A percentile compares a stretch with the other conserved stretches of the same genome.
phyloP scores from a whole-genome alignment of 2,888 invertebrate genomes.

The Drosophila anomelani region DNA sequence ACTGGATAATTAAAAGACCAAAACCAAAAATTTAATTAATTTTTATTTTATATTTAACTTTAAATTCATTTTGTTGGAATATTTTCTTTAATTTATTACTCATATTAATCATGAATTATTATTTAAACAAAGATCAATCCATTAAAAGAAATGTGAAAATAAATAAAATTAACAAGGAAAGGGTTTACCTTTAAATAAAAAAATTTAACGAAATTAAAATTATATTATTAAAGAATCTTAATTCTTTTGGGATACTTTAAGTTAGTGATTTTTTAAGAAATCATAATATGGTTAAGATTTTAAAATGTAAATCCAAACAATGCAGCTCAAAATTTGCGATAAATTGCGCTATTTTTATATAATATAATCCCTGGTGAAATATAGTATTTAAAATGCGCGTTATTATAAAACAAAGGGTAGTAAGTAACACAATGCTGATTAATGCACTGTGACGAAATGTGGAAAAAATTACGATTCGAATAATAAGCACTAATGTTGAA shows the following conservation, averaged over 20 bases:
- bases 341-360: slow-evolving; percentile 16
- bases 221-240: too few relatives aligned
- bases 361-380: slow-evolving; percentile 8
- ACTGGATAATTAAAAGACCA: not conserved
- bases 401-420: slow-evolving; percentile 31
- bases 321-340: not conserved
- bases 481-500: slow-evolving; percentile 40
- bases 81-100: too few relatives aligned
- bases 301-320: not conserved
- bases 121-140: too few relatives aligned
- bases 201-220: too few relatives aligned
- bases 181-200: too few relatives aligned
- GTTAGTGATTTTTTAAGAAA: too few relatives aligned
- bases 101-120: too few relatives aligned
- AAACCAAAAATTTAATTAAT: not conserved
- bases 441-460: slow-evolving; percentile 67
- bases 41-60: not conserved
- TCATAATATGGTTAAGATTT: too few relatives aligned
- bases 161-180: too few relatives aligned
- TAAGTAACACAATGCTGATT: slow-evolving; percentile 55
- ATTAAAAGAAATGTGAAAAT: too few relatives aligned
- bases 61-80: too few relatives aligned
- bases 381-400: slow-evolving; percentile 28
- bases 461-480: slow-evolving; percentile 8
- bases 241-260: too few relatives aligned